Conservation (phyloP, 2,888 invertebrate genomes). For the Pammene fasciana region DNA sequence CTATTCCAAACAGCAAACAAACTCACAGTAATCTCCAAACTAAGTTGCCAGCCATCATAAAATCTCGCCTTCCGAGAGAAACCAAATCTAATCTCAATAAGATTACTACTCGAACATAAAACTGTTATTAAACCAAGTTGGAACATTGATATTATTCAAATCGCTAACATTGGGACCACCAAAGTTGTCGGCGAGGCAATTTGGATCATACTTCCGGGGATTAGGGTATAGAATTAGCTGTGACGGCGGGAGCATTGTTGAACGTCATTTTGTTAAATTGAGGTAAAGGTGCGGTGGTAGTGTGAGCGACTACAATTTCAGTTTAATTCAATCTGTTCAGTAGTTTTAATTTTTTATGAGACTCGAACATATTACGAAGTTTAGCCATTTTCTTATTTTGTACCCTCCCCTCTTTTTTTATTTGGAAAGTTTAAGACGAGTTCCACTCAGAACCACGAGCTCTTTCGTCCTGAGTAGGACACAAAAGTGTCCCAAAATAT, state of each 20-base stretch:
- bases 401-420: no score
- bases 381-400: no score
- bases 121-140: constrained; percentile 55
- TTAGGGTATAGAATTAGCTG: constrained; percentile 24
- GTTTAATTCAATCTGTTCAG: no score
- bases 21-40: not conserved
- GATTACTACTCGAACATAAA: constrained; percentile 47
- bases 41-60: not conserved
- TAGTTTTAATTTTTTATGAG: no score
- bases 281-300: constrained; percentile 31
- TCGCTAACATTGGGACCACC: constrained; percentile 37
- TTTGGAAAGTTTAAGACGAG: no score
- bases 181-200: not conserved
- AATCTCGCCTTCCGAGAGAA: constrained; percentile 7
- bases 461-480: no score
- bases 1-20: constrained; percentile 17
- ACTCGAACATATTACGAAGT: no score
- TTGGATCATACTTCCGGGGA: constrained; percentile 5
- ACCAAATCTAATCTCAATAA: constrained; percentile 32
- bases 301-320: constrained; percentile 19
- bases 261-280: constrained; percentile 43
- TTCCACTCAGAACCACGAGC: no score
- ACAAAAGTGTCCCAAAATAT: no score
- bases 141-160: constrained; percentile 56
- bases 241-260: constrained; percentile 3